phyloP scores from a whole-genome alignment of 2,888 invertebrate genomes.

The Acrobasis suavella region DNA sequence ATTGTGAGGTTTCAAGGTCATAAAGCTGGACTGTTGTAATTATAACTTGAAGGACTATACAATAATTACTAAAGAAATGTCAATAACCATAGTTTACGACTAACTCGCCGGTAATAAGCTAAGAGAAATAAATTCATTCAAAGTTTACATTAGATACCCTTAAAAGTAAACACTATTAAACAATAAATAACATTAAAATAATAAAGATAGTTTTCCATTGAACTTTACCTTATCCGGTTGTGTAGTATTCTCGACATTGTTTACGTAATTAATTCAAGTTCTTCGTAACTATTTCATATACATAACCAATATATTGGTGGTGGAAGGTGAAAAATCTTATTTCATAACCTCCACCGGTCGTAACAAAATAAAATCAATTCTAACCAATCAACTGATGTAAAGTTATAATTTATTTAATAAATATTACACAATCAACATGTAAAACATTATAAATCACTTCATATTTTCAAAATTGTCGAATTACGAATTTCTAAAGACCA shows the following conservation, averaged over 20 bases:
- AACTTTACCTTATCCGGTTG: conserved; percentile 68
- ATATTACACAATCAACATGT: conserved; percentile 72
- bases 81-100: background rate
- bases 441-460: conserved; percentile 72
- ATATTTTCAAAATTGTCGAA: conserved; percentile 67
- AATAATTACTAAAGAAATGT: background rate
- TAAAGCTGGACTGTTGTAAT: background rate
- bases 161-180: too few relatives aligned
- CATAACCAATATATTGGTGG: conserved; percentile 53
- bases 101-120: background rate
- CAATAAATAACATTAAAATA: background rate
- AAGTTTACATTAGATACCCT: too few relatives aligned
- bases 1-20: background rate
- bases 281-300: conserved; percentile 52
- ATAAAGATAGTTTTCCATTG: background rate
- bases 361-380: conserved; percentile 48
- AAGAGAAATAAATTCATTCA: too few relatives aligned
- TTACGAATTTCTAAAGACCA: conserved; percentile 53
- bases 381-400: conserved; percentile 43
- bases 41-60: background rate
- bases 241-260: conserved; percentile 77
- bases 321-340: conserved; percentile 40
- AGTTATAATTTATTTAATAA: conserved; percentile 48
- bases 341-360: conserved; percentile 74
- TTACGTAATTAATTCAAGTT: conserved; percentile 56